Evolutionary conservation across 2,888 invertebrate species (phyloP).

Genomic region (Amorpha juglandis): DNA sequence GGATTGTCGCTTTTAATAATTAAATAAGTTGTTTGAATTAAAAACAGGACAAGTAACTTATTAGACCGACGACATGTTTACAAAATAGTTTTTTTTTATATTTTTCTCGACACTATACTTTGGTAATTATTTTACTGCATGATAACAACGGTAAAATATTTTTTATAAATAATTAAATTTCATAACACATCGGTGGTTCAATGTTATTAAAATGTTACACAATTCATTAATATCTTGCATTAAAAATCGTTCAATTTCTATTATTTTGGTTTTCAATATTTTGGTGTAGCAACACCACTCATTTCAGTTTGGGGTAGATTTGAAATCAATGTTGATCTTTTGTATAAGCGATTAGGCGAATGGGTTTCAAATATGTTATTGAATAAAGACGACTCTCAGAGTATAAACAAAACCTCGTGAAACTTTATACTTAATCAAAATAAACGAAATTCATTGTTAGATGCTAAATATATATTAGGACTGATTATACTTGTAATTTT

Average conservation of each 20-base stretch:
- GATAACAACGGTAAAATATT: slow-evolving; percentile 6
- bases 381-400: too few species aligned
- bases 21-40: too few species aligned
- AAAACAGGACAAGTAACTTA: background rate
- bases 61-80: background rate
- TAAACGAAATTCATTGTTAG: too few species aligned
- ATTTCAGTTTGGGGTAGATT: slow-evolving; percentile 1
- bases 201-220: background rate
- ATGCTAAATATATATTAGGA: too few species aligned
- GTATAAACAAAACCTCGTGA: too few species aligned
- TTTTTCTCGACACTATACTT: background rate
- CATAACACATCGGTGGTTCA: background rate
- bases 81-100: background rate
- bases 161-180: background rate
- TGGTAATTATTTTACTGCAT: slow-evolving; percentile 13
- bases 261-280: background rate
- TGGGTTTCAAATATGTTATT: too few species aligned
- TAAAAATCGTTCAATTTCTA: background rate
- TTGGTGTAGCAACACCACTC: slow-evolving; percentile 1
- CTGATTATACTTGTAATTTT: too few species aligned
- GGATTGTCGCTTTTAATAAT: too few species aligned
- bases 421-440: too few species aligned
- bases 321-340: background rate
- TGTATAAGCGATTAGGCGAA: too few species aligned
- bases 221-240: background rate